A percentile compares a stretch with the other conserved stretches of the same genome.
phyloP scores from a whole-genome alignment of 37 sponge, comb jelly and placozoan genomes.

The Haliclona indistincta region DNA sequence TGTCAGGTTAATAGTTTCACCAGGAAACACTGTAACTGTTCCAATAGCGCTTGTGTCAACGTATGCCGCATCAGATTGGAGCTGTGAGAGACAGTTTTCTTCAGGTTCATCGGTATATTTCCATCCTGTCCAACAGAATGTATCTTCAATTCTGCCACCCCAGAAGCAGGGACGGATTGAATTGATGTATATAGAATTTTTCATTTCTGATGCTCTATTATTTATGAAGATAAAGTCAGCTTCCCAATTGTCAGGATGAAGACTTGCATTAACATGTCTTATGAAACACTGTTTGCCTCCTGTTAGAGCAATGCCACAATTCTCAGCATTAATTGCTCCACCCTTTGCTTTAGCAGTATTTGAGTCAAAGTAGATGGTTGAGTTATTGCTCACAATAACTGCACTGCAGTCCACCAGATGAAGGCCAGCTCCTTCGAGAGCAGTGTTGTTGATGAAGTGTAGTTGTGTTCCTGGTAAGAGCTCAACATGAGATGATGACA shows the following conservation, averaged over 20 bases:
- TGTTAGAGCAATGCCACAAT: neutral
- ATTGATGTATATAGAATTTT: constrained; percentile 37
- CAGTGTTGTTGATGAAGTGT: neutral
- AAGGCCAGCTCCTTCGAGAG: neutral
- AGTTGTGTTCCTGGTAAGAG: neutral
- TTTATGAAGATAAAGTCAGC: constrained; percentile 33
- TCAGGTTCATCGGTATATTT: too few relatives aligned
- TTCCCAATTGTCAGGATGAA: constrained; percentile 22
- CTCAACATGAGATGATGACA: neutral
- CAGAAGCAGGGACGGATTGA: constrained; percentile 49
- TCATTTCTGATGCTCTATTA: neutral
- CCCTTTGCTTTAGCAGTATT: neutral
- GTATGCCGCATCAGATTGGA: too few relatives aligned
- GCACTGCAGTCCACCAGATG: neutral
- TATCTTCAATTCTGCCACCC: neutral
- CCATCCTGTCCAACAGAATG: neutral
- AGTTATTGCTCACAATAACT: neutral
- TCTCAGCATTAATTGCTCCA: neutral
- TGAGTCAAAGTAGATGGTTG: neutral
- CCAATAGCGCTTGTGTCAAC: too few relatives aligned
- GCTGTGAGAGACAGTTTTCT: too few relatives aligned
- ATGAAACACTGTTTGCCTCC: constrained; percentile 30
- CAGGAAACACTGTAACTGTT: too few relatives aligned
- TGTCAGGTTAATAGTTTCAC: too few relatives aligned
- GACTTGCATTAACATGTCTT: constrained; percentile 8